phyloP scores from a whole-genome alignment of 2,113 vertebrate genomes.

The Cryptomyrus ogoouensis region DNA sequence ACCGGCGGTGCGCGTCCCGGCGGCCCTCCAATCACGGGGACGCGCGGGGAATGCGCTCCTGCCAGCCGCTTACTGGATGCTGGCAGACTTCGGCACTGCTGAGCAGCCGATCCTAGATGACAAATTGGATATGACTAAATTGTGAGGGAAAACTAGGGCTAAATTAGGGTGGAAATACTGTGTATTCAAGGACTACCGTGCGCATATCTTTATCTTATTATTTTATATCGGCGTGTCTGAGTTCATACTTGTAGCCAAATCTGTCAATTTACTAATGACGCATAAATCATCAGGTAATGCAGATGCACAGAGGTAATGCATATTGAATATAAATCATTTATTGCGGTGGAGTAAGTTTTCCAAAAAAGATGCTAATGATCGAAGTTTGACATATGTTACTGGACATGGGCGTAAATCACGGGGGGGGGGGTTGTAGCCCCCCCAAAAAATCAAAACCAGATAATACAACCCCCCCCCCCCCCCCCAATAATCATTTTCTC shows the following conservation, averaged over 20 bases:
- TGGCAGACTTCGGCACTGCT: background rate
- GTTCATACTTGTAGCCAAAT: background rate
- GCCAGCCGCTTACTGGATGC: background rate
- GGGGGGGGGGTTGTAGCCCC: too few relatives aligned
- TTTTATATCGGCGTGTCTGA: background rate
- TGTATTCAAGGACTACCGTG: background rate
- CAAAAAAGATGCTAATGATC: background rate
- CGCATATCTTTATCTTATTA: background rate
- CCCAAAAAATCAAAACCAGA: too few relatives aligned
- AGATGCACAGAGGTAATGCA: background rate
- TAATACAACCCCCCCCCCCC: too few relatives aligned
- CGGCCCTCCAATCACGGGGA: background rate
- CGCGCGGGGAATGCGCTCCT: background rate
- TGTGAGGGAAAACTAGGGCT: background rate
- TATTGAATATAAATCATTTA: background rate
- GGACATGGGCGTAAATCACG: background rate
- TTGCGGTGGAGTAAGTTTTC: background rate
- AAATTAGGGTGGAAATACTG: background rate
- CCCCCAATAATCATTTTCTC: too few relatives aligned
- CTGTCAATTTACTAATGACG: background rate
- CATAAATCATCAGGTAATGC: background rate
- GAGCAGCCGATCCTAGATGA: background rate
- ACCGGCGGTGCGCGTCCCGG: background rate
- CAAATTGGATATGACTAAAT: constrained; percentile 5
- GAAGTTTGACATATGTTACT: background rate